A percentile compares a stretch with the other conserved stretches of the same genome.
These are phyloP conservation scores for Odontophorus gujanensis DNA, from an alignment of 2,113 vertebrate genomes.

Conservation along the genomic window DNA sequence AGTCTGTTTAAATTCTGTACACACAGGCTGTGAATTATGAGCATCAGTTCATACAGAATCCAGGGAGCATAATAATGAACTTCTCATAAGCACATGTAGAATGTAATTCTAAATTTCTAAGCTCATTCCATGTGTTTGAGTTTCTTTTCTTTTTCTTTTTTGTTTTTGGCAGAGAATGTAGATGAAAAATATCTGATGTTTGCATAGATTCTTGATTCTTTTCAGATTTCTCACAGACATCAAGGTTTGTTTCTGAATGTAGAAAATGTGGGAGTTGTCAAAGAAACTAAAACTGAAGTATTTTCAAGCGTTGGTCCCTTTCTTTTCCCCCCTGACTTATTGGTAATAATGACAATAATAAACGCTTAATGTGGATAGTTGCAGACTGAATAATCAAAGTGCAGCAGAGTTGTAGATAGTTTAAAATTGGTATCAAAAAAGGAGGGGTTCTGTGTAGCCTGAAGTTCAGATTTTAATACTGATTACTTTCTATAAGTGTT, in stretches of 20 bases:
- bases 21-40: neutral
- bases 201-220: neutral
- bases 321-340: neutral
- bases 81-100: neutral
- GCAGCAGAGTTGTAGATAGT: neutral
- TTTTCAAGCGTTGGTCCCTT: neutral
- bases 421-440: neutral
- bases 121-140: neutral
- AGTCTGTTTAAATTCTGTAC: neutral
- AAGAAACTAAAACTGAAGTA: neutral
- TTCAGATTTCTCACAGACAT: neutral
- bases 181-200: neutral
- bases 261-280: neutral
- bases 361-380: neutral
- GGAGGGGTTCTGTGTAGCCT: neutral
- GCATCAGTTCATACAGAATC: rapidly evolving
- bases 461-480: neutral
- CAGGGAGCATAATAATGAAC: neutral
- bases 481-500: neutral
- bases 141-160: neutral
- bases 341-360: neutral
- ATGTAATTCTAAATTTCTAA: neutral
- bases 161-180: neutral
- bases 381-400: neutral
- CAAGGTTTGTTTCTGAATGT: neutral